These are phyloP conservation scores for Trichomalopsis sarcophagae DNA, from an alignment of 1,140 invertebrate genomes.

Conservation along the genomic window DNA sequence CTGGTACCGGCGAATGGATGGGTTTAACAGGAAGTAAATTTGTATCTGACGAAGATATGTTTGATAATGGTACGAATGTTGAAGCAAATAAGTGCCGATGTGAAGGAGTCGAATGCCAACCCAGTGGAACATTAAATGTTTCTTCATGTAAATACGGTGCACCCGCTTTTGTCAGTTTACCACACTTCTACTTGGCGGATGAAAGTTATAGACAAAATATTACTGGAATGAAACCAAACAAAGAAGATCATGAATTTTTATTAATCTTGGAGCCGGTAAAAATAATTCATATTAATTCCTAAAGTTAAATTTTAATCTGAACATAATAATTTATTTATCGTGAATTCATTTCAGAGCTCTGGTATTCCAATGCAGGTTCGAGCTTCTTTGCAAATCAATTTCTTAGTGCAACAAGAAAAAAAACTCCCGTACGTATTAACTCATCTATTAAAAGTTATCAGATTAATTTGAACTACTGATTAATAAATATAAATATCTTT, in stretches of 20 bases:
- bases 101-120: conserved; percentile 67
- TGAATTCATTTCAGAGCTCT: conserved; percentile 69
- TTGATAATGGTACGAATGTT: conserved; percentile 83
- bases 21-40: conserved; percentile 79
- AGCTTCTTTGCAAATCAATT: conserved; percentile 84
- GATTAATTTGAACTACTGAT: neutral
- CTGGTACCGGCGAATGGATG: conserved; percentile 63
- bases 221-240: conserved; percentile 82
- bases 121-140: conserved; percentile 80
- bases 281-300: conserved; percentile 39
- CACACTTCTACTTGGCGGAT: conserved; percentile 91
- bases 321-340: neutral
- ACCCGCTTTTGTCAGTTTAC: conserved; percentile 88
- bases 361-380: conserved; percentile 82
- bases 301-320: neutral
- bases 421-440: conserved; percentile 75
- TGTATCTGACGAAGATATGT: conserved; percentile 76
- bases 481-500: conserved; percentile 54
- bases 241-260: conserved; percentile 81
- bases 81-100: conserved; percentile 78
- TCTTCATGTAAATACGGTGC: conserved; percentile 83
- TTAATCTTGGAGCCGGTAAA: conserved; percentile 84
- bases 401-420: conserved; percentile 78
- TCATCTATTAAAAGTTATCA: conserved; percentile 15
- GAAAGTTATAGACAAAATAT: conserved; percentile 79